Evolutionary conservation across 53 echinoderm and acorn worm genomes (phyloP), one percentile per base, ranked within the genome.

Genomic region (Holothuria leucospilota): DNA sequence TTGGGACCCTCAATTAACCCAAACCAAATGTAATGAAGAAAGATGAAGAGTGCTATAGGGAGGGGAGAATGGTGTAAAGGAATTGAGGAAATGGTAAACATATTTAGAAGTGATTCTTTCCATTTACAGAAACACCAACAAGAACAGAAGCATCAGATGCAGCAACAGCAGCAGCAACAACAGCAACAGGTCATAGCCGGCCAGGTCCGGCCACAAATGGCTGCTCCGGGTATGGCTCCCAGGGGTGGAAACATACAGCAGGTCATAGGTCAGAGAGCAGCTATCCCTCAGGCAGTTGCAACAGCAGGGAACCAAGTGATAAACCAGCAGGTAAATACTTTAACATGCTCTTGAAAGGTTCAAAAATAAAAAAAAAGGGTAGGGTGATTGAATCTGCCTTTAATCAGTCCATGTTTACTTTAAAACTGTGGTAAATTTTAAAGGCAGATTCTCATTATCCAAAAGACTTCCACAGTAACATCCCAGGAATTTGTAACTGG

Each of bases 71-170:
- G 11, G 46, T 46, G 46, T 8, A 11, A 9, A 7, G 6, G 46
- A 46, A 9, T 46, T 2, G 46, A 46, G 28, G 28, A 64, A 10
- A 20, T 24, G 20, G 20, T 64, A 14, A 64, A 26, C 8, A 64
- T n/a, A 20, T 12, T 34, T 34, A 15, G 12, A 3, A 24, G 64
- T 10, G 12, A 26, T 1, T 2, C 20, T 64, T 24, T 85, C 29
- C 6, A 52, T 5, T 59, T 59, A 1, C 85, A 95, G 91, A 86
- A 85, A 27, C 95, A 92, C 69, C 90, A 72, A 23, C 71, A 75
- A 64, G 88, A 88, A 64, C 88, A 85, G 85, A 86, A 16, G 4
- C 56, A 56, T 21, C 87, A 92, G 68, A 77, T 51, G 16, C 88
- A 88, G 56, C 82, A 77, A 34, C 90, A 78, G 52, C 87, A 86